These are phyloP conservation scores for Cephalopterus ornatus DNA, from an alignment of 2,113 vertebrate genomes.

Conservation along the genomic window DNA sequence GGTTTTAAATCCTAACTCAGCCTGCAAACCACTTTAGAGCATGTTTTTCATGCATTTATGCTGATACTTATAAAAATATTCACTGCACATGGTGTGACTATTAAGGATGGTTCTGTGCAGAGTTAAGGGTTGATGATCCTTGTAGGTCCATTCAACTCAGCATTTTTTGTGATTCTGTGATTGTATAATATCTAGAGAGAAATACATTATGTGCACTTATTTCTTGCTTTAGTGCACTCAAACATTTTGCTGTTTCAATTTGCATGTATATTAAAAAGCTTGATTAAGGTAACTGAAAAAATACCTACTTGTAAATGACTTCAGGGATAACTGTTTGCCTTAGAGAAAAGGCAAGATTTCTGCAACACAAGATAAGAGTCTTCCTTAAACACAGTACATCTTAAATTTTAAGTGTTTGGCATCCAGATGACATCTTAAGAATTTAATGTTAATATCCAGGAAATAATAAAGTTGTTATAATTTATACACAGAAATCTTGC, in stretches of 20 bases:
- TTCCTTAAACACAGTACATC: neutral
- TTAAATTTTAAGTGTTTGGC: conserved; percentile 46
- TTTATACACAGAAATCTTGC: conserved; percentile 10
- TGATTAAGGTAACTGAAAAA: conserved; percentile 24
- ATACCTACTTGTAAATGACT: conserved; percentile 27
- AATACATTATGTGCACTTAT: neutral
- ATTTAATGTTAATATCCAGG: conserved; percentile 39
- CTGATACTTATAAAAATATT: neutral
- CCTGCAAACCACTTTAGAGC: neutral
- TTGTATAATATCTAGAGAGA: neutral
- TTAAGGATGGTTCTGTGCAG: neutral
- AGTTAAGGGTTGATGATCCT: neutral
- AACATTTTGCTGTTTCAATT: conserved; percentile 28
- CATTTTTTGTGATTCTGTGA: neutral
- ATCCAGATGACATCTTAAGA: conserved; percentile 31
- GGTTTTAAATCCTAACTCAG: neutral
- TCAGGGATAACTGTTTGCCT: conserved; percentile 34
- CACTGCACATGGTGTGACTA: neutral
- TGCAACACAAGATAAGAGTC: conserved; percentile 27
- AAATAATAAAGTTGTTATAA: conserved; percentile 51
- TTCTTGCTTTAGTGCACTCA: neutral
- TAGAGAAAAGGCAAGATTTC: conserved; percentile 25
- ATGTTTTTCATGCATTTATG: neutral
- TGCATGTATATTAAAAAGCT: conserved; percentile 58
- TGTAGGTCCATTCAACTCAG: neutral